Evolutionary conservation across 2,113 vertebrate genomes (phyloP).

Genomic region (Orthonyx spaldingii): DNA sequence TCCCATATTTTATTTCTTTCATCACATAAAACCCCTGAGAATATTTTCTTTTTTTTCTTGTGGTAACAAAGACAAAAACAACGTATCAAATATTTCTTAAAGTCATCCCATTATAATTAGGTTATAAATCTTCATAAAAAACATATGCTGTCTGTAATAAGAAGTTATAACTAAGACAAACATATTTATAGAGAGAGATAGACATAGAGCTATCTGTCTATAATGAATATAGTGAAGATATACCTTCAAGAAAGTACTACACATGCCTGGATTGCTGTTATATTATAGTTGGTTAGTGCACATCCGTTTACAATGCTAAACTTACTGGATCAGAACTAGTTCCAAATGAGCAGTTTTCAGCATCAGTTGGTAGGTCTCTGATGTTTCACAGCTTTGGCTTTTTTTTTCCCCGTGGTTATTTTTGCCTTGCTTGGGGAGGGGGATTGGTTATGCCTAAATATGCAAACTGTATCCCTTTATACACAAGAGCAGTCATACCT

Average conservation of each 20-base stretch:
- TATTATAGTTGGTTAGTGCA: neutral
- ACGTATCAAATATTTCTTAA: neutral
- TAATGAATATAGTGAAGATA: neutral
- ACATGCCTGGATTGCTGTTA: neutral
- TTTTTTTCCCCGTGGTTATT: rapidly evolving
- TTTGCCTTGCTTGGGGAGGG: neutral
- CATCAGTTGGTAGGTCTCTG: neutral
- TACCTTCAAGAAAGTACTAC: neutral
- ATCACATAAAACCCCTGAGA: neutral
- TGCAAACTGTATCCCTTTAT: neutral
- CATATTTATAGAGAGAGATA: neutral
- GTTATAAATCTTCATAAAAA: neutral
- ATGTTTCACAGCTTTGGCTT: neutral
- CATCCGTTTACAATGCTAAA: neutral
- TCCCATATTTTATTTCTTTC: neutral
- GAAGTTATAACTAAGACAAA: neutral
- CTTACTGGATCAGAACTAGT: neutral
- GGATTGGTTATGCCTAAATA: neutral
- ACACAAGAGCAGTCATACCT: neutral
- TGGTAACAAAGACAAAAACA: neutral
- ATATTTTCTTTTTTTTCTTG: neutral
- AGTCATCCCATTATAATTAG: neutral
- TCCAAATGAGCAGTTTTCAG: neutral
- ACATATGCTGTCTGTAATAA: neutral
- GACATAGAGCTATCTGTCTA: neutral